Percentiles rank a stretch among this genome's conserved stretches.
These are phyloP conservation scores for Pachymerium ferrugineum DNA, from an alignment of 2,888 invertebrate species.

Conservation along the genomic window DNA sequence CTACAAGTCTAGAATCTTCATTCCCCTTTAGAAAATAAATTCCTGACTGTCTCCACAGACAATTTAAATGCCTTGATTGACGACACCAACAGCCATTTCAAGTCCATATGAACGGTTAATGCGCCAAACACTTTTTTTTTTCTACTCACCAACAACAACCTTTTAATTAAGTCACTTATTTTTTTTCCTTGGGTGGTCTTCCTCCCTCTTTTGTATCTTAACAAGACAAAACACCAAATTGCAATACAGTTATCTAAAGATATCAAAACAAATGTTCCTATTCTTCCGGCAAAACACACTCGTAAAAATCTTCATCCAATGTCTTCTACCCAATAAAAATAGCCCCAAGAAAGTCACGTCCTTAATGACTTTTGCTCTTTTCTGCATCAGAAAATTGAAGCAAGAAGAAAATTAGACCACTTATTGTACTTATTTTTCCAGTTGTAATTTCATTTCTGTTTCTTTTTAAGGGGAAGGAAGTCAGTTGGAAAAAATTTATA, in stretches of 20 bases:
- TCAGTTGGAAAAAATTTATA: neutral
- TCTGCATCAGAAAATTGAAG: neutral
- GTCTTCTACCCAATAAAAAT: neutral
- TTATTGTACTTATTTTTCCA: neutral
- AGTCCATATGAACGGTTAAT: no score
- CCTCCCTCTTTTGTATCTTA: neutral
- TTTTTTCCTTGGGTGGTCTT: neutral
- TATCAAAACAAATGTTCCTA: neutral
- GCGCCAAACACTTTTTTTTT: neutral
- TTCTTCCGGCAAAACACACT: neutral
- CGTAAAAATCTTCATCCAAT: neutral
- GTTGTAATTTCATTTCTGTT: neutral
- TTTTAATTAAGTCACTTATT: slow-evolving; percentile 2
- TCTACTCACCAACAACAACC: neutral
- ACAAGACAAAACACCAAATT: neutral
- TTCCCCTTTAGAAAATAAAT: neutral
- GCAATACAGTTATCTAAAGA: no score
- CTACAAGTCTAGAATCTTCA: neutral
- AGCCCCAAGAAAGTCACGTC: neutral
- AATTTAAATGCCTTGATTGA: neutral
- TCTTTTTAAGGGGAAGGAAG: neutral
- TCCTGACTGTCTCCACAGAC: no score
- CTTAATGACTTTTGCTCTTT: neutral
- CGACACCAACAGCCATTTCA: no score
- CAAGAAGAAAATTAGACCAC: neutral